Evolutionary conservation across 2,888 invertebrate species (phyloP), one percentile per base, ranked within the genome.

Genomic region (Belgica antarctica): DNA sequence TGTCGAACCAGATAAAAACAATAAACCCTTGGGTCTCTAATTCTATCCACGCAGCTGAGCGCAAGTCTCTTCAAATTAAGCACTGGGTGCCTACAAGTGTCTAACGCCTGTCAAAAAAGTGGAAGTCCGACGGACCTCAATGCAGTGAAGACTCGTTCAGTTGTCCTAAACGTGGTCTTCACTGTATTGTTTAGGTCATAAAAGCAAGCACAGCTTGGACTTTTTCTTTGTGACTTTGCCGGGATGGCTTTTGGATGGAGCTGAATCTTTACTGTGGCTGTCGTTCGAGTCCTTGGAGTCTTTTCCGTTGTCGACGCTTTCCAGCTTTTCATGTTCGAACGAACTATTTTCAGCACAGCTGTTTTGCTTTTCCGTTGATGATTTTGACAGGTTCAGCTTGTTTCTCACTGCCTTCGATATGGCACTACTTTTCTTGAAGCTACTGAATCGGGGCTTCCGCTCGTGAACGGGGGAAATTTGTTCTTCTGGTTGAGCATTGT

Each of bases 361-460:
- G 34, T 68, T 62, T 62, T 52, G 62, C 36, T 70, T 66, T 70
- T 71, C 59, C n/a, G 72, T 31, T 46, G 71, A 41, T 27, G 57
- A 62, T 73, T 83, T 81, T 66, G 83, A 83, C 46, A 85, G 77
- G 19, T 59, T 61, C 15, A 70, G 19, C 71, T 84, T 81, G 41
- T 81, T 82, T 24, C 83, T 79, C 19, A 85, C 82, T 1, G 81
- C 83, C 75, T 84, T 84, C 65, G 83, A 81, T 41, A 84, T 73
- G 0, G 82, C 82, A 5, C 82, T 79, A 1, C 83, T 79, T 73
- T 83, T 84, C 70, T 82, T 81, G 62, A 84, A 77, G 52, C 84
- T 84, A 0, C 79, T 78, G 72, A 83, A 79, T 27, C 80, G 76
- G 1, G 77, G 78, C 27, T 73, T 75, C 71, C 74, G 74, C 3